Evolutionary conservation across 2,113 vertebrate species (phyloP), one percentile per base, ranked within the genome.

Genomic region (Collichthys lucidus): DNA sequence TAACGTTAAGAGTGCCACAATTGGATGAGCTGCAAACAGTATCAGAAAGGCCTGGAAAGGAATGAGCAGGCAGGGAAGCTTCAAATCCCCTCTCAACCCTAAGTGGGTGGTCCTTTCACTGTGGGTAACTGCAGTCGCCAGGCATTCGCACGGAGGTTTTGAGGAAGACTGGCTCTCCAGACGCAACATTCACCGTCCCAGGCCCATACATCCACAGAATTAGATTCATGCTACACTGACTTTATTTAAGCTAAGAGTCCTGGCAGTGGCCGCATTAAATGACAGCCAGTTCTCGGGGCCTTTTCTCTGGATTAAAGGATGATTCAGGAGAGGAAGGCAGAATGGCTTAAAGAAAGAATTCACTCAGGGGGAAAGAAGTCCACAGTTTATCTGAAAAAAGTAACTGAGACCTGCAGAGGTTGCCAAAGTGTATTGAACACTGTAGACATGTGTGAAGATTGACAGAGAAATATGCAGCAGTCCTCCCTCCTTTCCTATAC

Each of bases 41-140:
- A 89, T 92, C 89, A 86, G 87, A 94, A 91, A 91, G 77, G 90
- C 79, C 72, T 87, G 88, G 86, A 88, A 94, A 93, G 93, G 91
- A 94, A 92, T 89, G 93, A 91, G 92, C 91, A 91, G 91, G 94
- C 93, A 89, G 88, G 91, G 90, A 93, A 91, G 91, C 86, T 93
- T 87, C 88, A 95, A 95, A 93, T 93, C 94, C 93, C 95, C 94
- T 94, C 94, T 94, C 94, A 93, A 91, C 86, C 94, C 95, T 94
- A 93, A 95, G 93, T 96, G 95, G 95, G 95, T 96, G 95, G 95
- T 96, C 95, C 92, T 93, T 93, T 95, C 92, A 93, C 93, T 93
- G 94, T 89, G 92, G 93, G 95, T 95, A 94, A 93, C 94, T 81
- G 94, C 93, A 93, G 95, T 95, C 93, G 89, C 89, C 91, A 95